Percentiles rank a stretch among this genome's conserved stretches.
phyloP scores from a whole-genome alignment of 2,113 vertebrate genomes.

The Cyanistes caeruleus region DNA sequence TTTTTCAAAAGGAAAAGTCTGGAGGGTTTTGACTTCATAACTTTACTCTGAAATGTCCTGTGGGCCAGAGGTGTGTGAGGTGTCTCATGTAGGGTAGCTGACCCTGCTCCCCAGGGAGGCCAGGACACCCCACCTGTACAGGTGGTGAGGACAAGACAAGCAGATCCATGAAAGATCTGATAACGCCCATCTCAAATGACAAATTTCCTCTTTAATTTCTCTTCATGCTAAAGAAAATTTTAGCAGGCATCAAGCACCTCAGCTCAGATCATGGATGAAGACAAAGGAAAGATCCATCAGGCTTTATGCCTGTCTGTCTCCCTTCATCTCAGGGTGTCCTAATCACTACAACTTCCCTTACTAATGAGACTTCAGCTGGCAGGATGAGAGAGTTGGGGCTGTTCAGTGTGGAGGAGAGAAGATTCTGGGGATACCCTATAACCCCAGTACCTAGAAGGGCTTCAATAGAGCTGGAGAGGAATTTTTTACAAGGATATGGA shows the following conservation, averaged over 20 bases:
- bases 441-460: background rate
- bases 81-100: background rate
- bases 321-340: background rate
- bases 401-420: background rate
- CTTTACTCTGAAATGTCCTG: background rate
- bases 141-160: background rate
- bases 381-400: background rate
- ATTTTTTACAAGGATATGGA: background rate
- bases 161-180: background rate
- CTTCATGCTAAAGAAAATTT: background rate
- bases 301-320: background rate
- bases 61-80: background rate
- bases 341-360: background rate
- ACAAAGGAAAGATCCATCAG: background rate
- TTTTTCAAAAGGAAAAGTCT: background rate
- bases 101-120: fast-evolving
- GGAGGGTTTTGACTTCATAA: background rate
- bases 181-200: background rate
- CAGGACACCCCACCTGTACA: background rate
- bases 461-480: background rate
- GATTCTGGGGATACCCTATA: background rate
- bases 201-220: background rate
- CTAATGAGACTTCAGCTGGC: background rate
- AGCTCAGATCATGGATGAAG: background rate
- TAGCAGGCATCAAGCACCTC: background rate